Evolutionary conservation across 2,888 invertebrate genomes (phyloP), one percentile per base, ranked within the genome.

Genomic region (Hoplodrina blanda): DNA sequence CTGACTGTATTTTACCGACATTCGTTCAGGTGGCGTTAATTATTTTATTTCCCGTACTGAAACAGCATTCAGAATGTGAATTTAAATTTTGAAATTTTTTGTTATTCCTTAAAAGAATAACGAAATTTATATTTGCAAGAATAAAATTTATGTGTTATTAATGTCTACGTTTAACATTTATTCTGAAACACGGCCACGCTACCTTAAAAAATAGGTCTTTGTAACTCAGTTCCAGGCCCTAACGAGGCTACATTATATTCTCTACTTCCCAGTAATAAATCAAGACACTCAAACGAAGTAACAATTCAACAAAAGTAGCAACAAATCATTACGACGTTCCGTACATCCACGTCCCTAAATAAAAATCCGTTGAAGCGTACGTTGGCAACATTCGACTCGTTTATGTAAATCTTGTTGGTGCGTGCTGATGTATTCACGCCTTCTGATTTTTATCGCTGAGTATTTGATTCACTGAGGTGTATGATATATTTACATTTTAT

Each of bases 391-490:
- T 79, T 85, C 77, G 78, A 82, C 81, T 84, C 86, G 83, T 81
- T 86, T 86, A 87, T 87, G 86, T 90, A 90, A 90, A 90, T 90
- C 86, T 84, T 82, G 83, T 84, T 87, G 88, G 86, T 88, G 89
- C 88, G 88, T 87, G 85, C 83, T 85, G 88, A 88, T 85, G 85
- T 90, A 88, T 89, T 91, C 89, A 89, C 90, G 87, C 87, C 87
- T 86, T 73, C 89, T 88, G 90, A 90, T 89, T 91, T 91, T 90
- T 89, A 91, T 89, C 88, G 86, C 76, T 76, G 81, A 80, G 78
- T 85, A 81, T 85, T 81, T 81, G 87, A 90, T 84, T 87, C 86
- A 87, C 80, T 87, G 87, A 89, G 84, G 88, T 89, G 89, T 88
- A 78, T 88, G 85, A 91, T 91, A 88, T 87, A 89, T 90, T 90